Conservation (phyloP, 2,797 vertebrate genomes). For the Spinibarbus caldwelli region DNA sequence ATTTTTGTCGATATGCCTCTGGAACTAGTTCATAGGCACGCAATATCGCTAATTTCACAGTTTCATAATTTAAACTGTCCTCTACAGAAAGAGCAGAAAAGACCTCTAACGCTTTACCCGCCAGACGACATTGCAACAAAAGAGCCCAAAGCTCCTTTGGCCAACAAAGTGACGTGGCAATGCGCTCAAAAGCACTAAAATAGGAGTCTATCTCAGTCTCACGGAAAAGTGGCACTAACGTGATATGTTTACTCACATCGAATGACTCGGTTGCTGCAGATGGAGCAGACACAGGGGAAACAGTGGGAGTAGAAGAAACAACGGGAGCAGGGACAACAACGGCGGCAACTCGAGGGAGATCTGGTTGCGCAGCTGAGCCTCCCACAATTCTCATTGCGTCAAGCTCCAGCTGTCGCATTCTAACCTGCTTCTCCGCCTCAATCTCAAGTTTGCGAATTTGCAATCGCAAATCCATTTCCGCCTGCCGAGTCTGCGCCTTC, state of each 20-base stretch:
- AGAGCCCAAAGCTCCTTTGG: not conserved
- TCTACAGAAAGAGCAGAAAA: not conserved
- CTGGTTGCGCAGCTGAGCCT: not conserved
- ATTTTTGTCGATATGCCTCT: not conserved
- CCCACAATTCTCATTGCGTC: not conserved
- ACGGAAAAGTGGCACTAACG: not conserved
- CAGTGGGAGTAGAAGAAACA: not conserved
- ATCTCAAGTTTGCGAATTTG: not conserved
- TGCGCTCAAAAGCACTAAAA: not conserved
- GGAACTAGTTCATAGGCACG: not conserved
- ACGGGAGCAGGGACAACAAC: not conserved
- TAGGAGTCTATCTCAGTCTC: not conserved
- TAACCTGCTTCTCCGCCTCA: not conserved
- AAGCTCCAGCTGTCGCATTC: not conserved
- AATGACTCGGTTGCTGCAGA: not conserved
- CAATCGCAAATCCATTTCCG: not conserved
- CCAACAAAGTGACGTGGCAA: not conserved
- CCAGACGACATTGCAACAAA: not conserved
- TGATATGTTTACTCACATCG: not conserved
- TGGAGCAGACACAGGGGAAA: not conserved
- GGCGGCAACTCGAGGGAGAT: not conserved
- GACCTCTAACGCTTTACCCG: not conserved
- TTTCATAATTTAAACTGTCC: not conserved
- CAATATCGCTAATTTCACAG: not conserved
- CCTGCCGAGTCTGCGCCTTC: not conserved